Evolutionary conservation across 2,113 vertebrate species (phyloP).

Genomic region (Bucco capensis): DNA sequence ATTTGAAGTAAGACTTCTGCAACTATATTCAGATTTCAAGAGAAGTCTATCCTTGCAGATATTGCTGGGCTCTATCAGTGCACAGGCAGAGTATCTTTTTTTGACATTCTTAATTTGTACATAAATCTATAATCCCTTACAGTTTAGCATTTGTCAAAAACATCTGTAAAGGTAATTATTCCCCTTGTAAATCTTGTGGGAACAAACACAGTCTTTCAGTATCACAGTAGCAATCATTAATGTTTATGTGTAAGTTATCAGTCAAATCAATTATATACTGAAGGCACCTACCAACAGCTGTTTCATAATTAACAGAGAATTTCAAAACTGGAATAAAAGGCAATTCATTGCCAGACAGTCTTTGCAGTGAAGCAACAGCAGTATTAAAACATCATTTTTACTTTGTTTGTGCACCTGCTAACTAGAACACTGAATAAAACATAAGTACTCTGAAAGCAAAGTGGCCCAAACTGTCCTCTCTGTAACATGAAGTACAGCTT

Average conservation of each 20-base stretch:
- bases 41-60: background rate
- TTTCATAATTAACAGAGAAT: background rate
- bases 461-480: background rate
- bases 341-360: background rate
- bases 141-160: background rate
- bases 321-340: background rate
- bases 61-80: background rate
- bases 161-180: slow-evolving; percentile 11
- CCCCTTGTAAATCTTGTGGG: background rate
- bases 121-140: background rate
- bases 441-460: background rate
- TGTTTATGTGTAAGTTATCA: slow-evolving; percentile 5
- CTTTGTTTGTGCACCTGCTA: background rate
- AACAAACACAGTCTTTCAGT: background rate
- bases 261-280: background rate
- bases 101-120: background rate
- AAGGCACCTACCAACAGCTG: background rate
- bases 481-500: background rate
- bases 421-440: background rate
- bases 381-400: background rate
- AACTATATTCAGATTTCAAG: background rate
- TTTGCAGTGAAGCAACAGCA: background rate
- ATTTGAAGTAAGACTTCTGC: background rate
- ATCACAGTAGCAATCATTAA: slow-evolving; percentile 11
- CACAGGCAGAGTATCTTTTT: background rate